Conservation (phyloP, 2,888 invertebrate species). For the Tachina lurida region DNA sequence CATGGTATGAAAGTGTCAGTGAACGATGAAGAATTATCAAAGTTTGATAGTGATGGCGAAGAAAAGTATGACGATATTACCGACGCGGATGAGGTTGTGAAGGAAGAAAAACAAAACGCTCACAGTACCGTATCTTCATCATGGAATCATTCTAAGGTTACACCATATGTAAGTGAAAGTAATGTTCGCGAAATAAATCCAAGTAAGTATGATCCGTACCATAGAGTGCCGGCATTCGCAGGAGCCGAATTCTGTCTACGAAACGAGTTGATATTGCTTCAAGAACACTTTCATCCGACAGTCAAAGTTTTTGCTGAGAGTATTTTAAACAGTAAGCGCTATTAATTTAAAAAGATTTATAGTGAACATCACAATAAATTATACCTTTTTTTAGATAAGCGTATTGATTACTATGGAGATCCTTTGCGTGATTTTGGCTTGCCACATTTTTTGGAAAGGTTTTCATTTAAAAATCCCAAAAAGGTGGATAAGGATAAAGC, state of each 20-base stretch:
- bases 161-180: constrained; percentile 28
- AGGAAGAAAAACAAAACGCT: background rate
- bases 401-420: constrained; percentile 94
- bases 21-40: constrained; percentile 76
- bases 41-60: constrained; percentile 81
- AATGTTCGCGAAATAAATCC: constrained; percentile 75
- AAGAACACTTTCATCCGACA: constrained; percentile 94
- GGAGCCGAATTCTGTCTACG: constrained; percentile 89
- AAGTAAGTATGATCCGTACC: constrained; percentile 86
- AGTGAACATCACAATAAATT: background rate
- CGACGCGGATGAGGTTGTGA: constrained; percentile 69
- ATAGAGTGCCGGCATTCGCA: constrained; percentile 93
- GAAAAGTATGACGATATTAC: constrained; percentile 79
- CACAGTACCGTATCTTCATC: constrained; percentile 75
- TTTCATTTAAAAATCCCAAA: constrained; percentile 97
- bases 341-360: background rate
- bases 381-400: constrained; percentile 84
- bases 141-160: constrained; percentile 80
- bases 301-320: constrained; percentile 93
- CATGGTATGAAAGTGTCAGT: constrained; percentile 59
- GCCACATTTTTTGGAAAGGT: constrained; percentile 95
- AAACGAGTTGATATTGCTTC: constrained; percentile 89
- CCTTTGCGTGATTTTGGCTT: constrained; percentile 96
- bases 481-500: constrained; percentile 83
- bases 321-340: constrained; percentile 86